Percentiles rank a stretch among this genome's conserved stretches.
These are phyloP conservation scores for Dasypogon diadema DNA, from an alignment of 2,888 invertebrate genomes.

Conservation along the genomic window DNA sequence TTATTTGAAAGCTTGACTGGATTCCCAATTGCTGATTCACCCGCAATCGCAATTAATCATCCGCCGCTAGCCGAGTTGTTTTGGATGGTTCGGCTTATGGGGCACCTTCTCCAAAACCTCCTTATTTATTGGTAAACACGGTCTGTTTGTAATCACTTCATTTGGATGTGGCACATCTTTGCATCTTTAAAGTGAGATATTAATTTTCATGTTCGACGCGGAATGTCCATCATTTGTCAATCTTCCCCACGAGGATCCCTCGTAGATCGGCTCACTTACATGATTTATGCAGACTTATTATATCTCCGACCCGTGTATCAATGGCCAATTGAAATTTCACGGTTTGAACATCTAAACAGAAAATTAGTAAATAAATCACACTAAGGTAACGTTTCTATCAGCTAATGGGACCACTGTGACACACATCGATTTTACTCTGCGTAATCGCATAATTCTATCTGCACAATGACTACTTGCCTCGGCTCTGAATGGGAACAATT, in stretches of 20 bases:
- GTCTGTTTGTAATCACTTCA: slow-evolving; percentile 34
- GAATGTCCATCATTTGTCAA: slow-evolving; percentile 42
- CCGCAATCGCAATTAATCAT: slow-evolving; percentile 28
- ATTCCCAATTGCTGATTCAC: slow-evolving; percentile 6
- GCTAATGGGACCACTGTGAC: slow-evolving; percentile 1
- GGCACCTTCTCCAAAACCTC: slow-evolving; percentile 24
- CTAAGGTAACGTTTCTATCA: not conserved
- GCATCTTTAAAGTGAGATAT: slow-evolving; percentile 29
- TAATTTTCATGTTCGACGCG: slow-evolving; percentile 26
- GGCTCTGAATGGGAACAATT: slow-evolving; percentile 40
- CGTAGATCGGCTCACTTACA: slow-evolving; percentile 3
- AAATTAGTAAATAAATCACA: slow-evolving; percentile 33
- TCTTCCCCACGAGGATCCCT: not conserved
- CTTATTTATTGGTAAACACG: slow-evolving; percentile 34
- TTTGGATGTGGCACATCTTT: not conserved
- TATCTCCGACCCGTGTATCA: not conserved
- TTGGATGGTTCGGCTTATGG: slow-evolving; percentile 14
- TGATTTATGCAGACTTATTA: slow-evolving; percentile 27
- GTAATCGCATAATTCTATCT: slow-evolving; percentile 41
- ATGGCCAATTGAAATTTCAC: slow-evolving; percentile 33
- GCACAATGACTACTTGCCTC: slow-evolving; percentile 4
- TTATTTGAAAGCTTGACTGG: not conserved
- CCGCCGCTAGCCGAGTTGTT: not conserved
- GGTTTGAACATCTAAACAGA: slow-evolving; percentile 18
- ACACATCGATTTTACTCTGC: not conserved